Evolutionary conservation across 2,888 invertebrate genomes (phyloP).

Genomic region (Eupithecia insigniata): DNA sequence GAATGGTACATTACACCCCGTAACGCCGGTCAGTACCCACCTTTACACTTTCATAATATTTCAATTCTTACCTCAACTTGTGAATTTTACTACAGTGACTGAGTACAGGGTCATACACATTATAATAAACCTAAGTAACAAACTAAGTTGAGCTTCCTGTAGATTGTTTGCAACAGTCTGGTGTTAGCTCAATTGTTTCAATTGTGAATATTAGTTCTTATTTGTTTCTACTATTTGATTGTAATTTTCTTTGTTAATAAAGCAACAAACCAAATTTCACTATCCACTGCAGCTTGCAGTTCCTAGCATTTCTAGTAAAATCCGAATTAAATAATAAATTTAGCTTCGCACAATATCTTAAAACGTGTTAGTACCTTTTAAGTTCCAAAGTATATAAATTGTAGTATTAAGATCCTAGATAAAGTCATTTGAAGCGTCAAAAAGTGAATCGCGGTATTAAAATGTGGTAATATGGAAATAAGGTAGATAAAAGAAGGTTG

Average conservation of each 20-base stretch:
- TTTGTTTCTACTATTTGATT: too few relatives aligned
- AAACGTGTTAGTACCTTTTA: constrained; percentile 37
- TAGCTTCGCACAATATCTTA: constrained; percentile 19
- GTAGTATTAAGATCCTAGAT: constrained; percentile 62
- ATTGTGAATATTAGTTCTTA: too few relatives aligned
- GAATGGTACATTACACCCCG: too few relatives aligned
- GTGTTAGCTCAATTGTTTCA: too few relatives aligned
- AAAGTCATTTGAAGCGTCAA: constrained; percentile 68
- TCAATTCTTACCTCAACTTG: neutral
- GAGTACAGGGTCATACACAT: neutral
- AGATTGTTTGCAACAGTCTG: too few relatives aligned
- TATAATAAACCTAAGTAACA: neutral
- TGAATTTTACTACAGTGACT: neutral
- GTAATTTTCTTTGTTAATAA: too few relatives aligned
- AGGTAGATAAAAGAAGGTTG: constrained; percentile 69
- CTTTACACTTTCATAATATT: neutral
- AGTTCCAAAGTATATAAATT: constrained; percentile 52
- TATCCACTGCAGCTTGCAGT: neutral
- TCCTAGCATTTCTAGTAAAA: constrained; percentile 11
- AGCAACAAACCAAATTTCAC: too few relatives aligned
- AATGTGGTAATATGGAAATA: constrained; percentile 70
- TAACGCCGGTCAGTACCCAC: too few relatives aligned
- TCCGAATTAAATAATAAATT: constrained; percentile 31
- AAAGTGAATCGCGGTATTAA: constrained; percentile 59
- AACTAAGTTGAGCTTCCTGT: too few relatives aligned